phyloP scores from a whole-genome alignment of 2,888 invertebrate genomes.

The Tachina fera region DNA sequence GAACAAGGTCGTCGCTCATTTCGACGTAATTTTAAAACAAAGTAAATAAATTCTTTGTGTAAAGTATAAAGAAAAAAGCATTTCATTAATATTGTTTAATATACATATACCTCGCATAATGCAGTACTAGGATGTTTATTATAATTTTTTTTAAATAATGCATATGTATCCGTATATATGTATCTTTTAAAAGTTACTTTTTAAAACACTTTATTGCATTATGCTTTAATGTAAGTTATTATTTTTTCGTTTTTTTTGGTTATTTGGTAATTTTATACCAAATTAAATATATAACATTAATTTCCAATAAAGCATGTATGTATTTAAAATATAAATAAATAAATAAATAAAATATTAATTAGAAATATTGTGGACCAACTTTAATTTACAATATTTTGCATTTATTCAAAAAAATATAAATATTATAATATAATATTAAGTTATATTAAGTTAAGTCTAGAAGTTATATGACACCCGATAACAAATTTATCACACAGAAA shows the following conservation, averaged over 20 bases:
- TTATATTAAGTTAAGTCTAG: too few species aligned
- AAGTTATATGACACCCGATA: too few species aligned
- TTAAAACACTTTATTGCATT: slow-evolving; percentile 40
- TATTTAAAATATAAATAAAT: background rate
- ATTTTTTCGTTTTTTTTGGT: background rate
- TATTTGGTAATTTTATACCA: slow-evolving; percentile 43
- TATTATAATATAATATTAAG: too few species aligned
- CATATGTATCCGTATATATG: background rate
- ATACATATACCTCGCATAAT: slow-evolving; percentile 60
- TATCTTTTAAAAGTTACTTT: background rate
- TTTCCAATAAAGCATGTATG: background rate
- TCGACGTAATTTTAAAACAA: slow-evolving; percentile 76
- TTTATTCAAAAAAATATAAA: too few species aligned
- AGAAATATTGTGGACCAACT: background rate
- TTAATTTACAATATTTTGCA: too few species aligned
- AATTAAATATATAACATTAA: slow-evolving; percentile 6
- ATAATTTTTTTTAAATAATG: background rate
- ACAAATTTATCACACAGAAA: too few species aligned
- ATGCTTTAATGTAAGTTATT: slow-evolving; percentile 29
- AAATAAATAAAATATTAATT: background rate
- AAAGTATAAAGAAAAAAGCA: slow-evolving; percentile 32
- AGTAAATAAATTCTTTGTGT: slow-evolving; percentile 20
- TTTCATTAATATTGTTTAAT: slow-evolving; percentile 39
- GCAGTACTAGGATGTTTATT: slow-evolving; percentile 14
- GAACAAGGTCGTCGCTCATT: slow-evolving; percentile 79